phyloP scores from a whole-genome alignment of 2,797 vertebrate species.

The Coilia nasus region DNA sequence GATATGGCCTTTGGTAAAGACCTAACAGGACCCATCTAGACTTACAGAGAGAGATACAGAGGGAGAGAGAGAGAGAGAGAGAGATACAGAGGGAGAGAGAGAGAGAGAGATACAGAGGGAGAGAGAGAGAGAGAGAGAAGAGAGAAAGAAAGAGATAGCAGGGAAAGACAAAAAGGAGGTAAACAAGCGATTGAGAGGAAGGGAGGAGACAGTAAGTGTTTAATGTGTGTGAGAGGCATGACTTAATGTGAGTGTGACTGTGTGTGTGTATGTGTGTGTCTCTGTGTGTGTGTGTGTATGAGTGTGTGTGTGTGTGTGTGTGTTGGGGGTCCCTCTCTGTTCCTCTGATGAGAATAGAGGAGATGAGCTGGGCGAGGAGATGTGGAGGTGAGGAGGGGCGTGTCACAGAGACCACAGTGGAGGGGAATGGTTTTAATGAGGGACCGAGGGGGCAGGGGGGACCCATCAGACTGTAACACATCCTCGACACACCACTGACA shows the following conservation, averaged over 20 bases:
- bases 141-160: neutral
- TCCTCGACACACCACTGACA: constrained; percentile 55
- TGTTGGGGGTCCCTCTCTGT: constrained; percentile 86
- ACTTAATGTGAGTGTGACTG: neutral
- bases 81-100: neutral
- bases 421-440: constrained; percentile 98
- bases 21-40: neutral
- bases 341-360: constrained; percentile 90
- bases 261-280: neutral
- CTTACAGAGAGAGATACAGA: no score
- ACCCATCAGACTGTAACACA: constrained; percentile 67
- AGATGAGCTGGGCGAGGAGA: constrained; percentile 81
- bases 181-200: neutral
- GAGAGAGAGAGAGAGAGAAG: neutral
- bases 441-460: constrained; percentile 59
- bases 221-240: neutral
- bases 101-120: no score
- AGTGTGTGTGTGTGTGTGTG: constrained; percentile 36
- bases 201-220: neutral
- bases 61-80: neutral
- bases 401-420: constrained; percentile 80
- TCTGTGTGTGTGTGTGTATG: neutral
- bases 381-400: constrained; percentile 83
- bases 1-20: neutral
- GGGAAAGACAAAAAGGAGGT: neutral